Evolutionary conservation across 1,140 invertebrate species (phyloP).

Genomic region (Gryllus bimaculatus): DNA sequence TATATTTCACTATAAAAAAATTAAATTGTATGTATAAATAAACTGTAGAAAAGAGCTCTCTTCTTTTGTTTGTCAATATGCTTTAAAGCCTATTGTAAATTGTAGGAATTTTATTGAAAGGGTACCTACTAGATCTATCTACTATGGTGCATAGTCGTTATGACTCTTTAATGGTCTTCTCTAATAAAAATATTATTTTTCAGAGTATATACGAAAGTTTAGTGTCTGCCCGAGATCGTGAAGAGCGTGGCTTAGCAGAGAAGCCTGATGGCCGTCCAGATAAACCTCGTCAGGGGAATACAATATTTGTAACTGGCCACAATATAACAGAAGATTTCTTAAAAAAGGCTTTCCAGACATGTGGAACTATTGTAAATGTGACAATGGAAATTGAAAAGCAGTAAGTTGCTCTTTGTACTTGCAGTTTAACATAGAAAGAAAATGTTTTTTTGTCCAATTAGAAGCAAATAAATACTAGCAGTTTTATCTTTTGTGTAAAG

Average conservation of each 20-base stretch:
- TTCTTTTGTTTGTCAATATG: too few relatives aligned
- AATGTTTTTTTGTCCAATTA: too few relatives aligned
- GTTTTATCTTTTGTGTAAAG: too few relatives aligned
- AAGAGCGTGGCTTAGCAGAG: slow-evolving; percentile 42
- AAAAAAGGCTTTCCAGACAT: slow-evolving; percentile 65
- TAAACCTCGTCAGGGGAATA: slow-evolving; percentile 67
- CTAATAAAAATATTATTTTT: slow-evolving; percentile 16
- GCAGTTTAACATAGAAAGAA: too few relatives aligned
- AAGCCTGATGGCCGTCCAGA: slow-evolving; percentile 42
- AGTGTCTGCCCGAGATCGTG: slow-evolving; percentile 63
- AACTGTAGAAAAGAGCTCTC: too few relatives aligned
- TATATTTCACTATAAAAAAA: too few relatives aligned
- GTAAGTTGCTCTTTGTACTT: slow-evolving; percentile 36
- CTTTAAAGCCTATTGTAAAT: too few relatives aligned
- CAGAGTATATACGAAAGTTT: slow-evolving; percentile 84
- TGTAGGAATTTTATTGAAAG: too few relatives aligned
- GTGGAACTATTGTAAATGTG: slow-evolving; percentile 78
- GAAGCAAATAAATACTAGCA: too few relatives aligned
- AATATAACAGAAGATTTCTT: slow-evolving; percentile 75
- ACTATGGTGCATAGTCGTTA: not conserved
- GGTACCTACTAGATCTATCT: not conserved
- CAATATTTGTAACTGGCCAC: slow-evolving; percentile 73
- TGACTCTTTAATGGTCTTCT: not conserved
- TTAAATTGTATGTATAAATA: too few relatives aligned
- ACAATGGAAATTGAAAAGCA: slow-evolving; percentile 82